Percentiles rank a stretch among this genome's conserved stretches.
phyloP scores from a whole-genome alignment of 64 coral and sea anemone species.

The Montipora efflorescens region DNA sequence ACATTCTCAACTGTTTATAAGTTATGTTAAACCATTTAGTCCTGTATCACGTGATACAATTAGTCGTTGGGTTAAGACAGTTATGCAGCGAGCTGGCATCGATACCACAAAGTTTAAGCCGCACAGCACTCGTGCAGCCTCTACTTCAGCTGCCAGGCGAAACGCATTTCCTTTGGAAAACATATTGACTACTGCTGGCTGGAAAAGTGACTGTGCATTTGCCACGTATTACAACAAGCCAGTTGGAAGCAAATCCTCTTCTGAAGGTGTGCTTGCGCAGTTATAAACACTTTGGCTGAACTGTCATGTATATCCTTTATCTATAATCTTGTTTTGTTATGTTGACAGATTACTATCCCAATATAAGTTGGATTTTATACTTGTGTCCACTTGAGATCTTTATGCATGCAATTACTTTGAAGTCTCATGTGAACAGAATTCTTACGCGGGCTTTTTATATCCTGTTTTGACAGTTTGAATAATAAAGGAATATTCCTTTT shows the following conservation, averaged over 20 bases:
- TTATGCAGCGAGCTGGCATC: neutral
- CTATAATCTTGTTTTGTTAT: neutral
- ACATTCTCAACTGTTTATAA: slow-evolving; percentile 51
- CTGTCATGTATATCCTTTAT: neutral
- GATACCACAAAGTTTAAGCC: slow-evolving; percentile 14
- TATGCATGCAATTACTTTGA: slow-evolving; percentile 6
- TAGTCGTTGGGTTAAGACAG: slow-evolving; percentile 56
- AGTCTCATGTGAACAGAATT: neutral
- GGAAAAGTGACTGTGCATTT: slow-evolving; percentile 14
- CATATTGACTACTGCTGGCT: neutral
- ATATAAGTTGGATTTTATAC: neutral
- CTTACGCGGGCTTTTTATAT: too few species aligned
- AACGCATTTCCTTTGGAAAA: neutral
- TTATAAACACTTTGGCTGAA: neutral
- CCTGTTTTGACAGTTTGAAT: too few species aligned
- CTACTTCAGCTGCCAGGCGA: neutral
- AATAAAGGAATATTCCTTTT: too few species aligned
- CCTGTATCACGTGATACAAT: slow-evolving; percentile 52
- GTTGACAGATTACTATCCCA: neutral
- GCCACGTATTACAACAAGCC: slow-evolving; percentile 11
- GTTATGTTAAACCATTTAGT: slow-evolving; percentile 66
- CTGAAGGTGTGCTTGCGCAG: neutral
- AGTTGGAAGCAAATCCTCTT: neutral
- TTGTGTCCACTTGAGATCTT: neutral
- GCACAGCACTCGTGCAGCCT: neutral